phyloP scores from a whole-genome alignment of 2,113 vertebrate genomes.

The Leucosticte australis region DNA sequence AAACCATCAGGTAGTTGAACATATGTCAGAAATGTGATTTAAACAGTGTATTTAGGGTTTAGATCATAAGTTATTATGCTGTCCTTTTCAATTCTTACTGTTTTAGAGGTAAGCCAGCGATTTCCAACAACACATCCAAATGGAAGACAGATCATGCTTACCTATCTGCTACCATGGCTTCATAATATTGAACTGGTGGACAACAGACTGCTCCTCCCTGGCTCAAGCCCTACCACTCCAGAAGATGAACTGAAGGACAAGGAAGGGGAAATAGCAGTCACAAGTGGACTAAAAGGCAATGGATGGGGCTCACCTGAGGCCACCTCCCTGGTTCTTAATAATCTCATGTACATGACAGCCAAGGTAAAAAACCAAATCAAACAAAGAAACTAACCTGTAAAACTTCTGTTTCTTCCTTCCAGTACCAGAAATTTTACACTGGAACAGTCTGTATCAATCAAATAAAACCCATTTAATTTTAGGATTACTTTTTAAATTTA shows the following conservation, averaged over 20 bases:
- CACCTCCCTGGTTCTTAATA: constrained; percentile 95
- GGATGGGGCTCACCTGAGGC: constrained; percentile 98
- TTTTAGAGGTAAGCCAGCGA: constrained; percentile 92
- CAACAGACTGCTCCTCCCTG: constrained; percentile 90
- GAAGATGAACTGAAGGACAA: constrained; percentile 85
- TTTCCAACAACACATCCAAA: constrained; percentile 96
- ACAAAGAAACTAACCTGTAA: neutral
- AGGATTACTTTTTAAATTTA: neutral
- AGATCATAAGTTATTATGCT: neutral
- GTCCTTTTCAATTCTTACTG: neutral
- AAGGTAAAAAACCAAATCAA: constrained; percentile 80
- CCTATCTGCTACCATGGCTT: constrained; percentile 96
- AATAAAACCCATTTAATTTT: neutral
- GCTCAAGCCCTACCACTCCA: constrained; percentile 91
- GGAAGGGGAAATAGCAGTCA: constrained; percentile 71
- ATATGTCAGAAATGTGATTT: neutral
- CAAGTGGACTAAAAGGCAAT: constrained; percentile 86
- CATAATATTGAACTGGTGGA: constrained; percentile 96
- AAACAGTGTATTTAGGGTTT: neutral
- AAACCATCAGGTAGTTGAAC: neutral
- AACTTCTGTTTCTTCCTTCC: neutral
- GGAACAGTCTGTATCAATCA: neutral
- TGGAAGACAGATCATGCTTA: constrained; percentile 96
- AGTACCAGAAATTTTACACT: neutral
- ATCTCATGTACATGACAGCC: constrained; percentile 99